phyloP scores from a whole-genome alignment of 92 coral and sea anemone genomes.

The Pocillopora meandrina region DNA sequence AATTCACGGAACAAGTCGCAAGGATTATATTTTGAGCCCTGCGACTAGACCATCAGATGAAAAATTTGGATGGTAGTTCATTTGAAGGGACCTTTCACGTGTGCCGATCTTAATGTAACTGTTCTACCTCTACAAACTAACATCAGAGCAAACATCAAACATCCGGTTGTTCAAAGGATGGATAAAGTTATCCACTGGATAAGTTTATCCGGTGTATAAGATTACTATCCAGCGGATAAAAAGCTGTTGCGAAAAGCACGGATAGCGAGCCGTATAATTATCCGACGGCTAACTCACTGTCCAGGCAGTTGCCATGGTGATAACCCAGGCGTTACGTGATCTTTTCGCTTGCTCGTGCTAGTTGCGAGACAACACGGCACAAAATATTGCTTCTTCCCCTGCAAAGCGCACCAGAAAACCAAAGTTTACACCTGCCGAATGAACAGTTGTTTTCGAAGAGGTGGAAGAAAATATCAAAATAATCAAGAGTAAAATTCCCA shows the following conservation, averaged over 20 bases:
- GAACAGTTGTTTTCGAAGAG: slow-evolving; percentile 24
- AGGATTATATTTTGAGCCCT: no score
- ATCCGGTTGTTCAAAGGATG: no score
- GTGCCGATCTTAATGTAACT: no score
- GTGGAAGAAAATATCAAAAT: slow-evolving; percentile 40
- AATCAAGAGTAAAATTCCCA: slow-evolving; percentile 32
- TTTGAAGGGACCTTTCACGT: no score
- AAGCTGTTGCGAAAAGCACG: slow-evolving; percentile 50
- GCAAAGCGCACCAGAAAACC: slow-evolving; percentile 29
- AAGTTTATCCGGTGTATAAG: slow-evolving; percentile 44
- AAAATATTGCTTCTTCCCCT: slow-evolving; percentile 14
- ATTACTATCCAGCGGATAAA: slow-evolving; percentile 49
- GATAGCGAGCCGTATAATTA: slow-evolving; percentile 34
- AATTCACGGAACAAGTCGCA: no score
- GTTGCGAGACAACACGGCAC: slow-evolving; percentile 15
- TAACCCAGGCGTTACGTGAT: not conserved
- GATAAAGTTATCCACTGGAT: not conserved
- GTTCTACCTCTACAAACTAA: no score
- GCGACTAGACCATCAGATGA: no score
- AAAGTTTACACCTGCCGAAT: slow-evolving; percentile 41
- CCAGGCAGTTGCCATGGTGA: not conserved
- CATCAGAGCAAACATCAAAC: no score
- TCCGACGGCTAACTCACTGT: slow-evolving; percentile 14
- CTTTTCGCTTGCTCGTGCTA: not conserved
- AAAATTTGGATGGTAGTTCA: no score